Evolutionary conservation across 2,888 invertebrate genomes (phyloP).

Genomic region (Labia minor): DNA sequence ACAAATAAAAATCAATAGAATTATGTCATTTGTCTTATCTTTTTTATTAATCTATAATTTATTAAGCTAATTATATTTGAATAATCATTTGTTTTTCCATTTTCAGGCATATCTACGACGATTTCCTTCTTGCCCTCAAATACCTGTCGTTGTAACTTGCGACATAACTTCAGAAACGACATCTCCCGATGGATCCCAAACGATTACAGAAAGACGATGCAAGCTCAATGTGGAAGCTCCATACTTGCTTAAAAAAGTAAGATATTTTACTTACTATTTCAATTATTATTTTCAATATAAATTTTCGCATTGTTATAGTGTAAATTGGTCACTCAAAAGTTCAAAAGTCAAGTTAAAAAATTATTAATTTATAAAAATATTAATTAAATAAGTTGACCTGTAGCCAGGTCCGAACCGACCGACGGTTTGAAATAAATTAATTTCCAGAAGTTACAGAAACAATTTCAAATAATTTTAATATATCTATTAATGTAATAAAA

Average conservation of each 20-base stretch:
- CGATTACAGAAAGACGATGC: slow-evolving; percentile 73
- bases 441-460: no score
- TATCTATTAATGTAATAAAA: no score
- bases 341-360: neutral
- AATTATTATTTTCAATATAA: slow-evolving; percentile 20
- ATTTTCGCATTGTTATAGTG: neutral
- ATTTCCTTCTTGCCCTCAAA: slow-evolving; percentile 87
- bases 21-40: no score
- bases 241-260: slow-evolving; percentile 82
- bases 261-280: slow-evolving; percentile 7
- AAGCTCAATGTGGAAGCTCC: slow-evolving; percentile 88
- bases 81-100: slow-evolving; percentile 27
- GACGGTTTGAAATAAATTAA: no score
- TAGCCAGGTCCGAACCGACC: no score
- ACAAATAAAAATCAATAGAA: no score
- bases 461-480: no score
- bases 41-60: no score
- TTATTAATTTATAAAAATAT: no score
- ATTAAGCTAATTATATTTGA: no score
- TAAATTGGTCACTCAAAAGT: slow-evolving; percentile 4
- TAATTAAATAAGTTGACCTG: no score
- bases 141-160: slow-evolving; percentile 86
- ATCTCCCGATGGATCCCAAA: slow-evolving; percentile 63
- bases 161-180: slow-evolving; percentile 66
- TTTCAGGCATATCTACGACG: slow-evolving; percentile 83